Conservation (phyloP, 2,888 invertebrate species). For the Ceramica pisi region DNA sequence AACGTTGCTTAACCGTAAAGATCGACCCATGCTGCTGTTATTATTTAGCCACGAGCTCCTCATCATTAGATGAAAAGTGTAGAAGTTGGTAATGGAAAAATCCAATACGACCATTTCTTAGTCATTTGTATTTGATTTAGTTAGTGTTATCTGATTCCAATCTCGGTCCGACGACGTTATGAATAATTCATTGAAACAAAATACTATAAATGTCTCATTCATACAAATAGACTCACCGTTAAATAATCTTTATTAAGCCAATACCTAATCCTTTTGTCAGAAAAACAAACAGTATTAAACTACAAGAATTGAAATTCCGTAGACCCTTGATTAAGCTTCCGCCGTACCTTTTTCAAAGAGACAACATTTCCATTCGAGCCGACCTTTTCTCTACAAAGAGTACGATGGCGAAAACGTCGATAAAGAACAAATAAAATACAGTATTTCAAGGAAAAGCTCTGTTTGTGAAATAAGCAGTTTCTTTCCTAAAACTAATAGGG, state of each 20-base stretch:
- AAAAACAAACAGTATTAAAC: background rate
- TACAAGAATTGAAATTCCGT: background rate
- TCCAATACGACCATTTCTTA: background rate
- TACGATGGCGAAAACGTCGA: constrained; percentile 16
- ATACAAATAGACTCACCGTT: background rate
- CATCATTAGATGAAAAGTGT: background rate
- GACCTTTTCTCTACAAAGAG: constrained; percentile 19
- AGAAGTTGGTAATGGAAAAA: background rate
- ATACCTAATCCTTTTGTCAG: background rate
- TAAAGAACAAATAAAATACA: constrained; percentile 32
- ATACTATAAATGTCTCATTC: background rate
- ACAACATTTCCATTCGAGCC: background rate
- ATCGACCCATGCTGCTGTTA: no score
- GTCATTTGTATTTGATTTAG: background rate
- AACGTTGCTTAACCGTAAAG: no score
- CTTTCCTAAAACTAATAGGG: constrained; percentile 52
- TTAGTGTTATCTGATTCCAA: background rate
- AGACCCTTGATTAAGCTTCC: background rate
- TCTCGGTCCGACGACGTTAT: background rate
- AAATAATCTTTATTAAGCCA: background rate
- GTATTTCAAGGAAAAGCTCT: constrained; percentile 15
- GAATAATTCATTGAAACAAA: background rate
- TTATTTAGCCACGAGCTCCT: no score
- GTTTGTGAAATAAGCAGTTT: constrained; percentile 55
- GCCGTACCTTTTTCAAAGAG: constrained; percentile 1